Conservation (phyloP, 2,797 vertebrate species). For the Enoplosus armatus region DNA sequence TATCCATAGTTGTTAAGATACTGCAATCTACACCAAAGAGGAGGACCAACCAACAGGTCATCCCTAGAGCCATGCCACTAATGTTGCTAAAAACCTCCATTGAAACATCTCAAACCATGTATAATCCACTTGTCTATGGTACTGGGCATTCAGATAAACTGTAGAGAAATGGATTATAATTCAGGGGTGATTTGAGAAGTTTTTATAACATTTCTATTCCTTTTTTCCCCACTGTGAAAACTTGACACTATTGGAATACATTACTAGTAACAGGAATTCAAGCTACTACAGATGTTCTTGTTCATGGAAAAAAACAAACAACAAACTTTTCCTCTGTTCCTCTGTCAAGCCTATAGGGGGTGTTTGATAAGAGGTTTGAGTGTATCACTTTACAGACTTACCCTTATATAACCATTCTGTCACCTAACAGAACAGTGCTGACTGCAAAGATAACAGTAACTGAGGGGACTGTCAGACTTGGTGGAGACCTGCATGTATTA, state of each 20-base stretch:
- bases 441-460: conserved; percentile 19
- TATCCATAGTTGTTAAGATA: not conserved
- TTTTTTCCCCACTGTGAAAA: conserved; percentile 19
- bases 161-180: conserved; percentile 10
- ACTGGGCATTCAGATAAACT: not conserved
- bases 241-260: conserved; percentile 17
- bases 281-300: too few relatives aligned
- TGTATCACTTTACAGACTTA: conserved; percentile 15
- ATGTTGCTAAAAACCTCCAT: not conserved
- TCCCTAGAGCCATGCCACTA: not conserved
- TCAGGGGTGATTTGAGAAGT: conserved; percentile 7
- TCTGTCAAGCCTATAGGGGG: conserved; percentile 25
- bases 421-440: conserved; percentile 12
- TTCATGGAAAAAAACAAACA: not conserved
- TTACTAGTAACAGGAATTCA: conserved; percentile 31
- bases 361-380: conserved; percentile 19
- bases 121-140: conserved; percentile 1
- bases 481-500: not conserved
- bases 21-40: not conserved
- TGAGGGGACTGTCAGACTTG: conserved; percentile 22
- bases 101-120: not conserved
- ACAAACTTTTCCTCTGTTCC: conserved; percentile 32
- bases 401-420: conserved; percentile 35
- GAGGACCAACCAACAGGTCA: not conserved
- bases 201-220: conserved; percentile 14